A percentile compares a stretch with the other conserved stretches of the same genome.
phyloP scores from a whole-genome alignment of 1,140 invertebrate species.

The Polypedilum vanderplanki region DNA sequence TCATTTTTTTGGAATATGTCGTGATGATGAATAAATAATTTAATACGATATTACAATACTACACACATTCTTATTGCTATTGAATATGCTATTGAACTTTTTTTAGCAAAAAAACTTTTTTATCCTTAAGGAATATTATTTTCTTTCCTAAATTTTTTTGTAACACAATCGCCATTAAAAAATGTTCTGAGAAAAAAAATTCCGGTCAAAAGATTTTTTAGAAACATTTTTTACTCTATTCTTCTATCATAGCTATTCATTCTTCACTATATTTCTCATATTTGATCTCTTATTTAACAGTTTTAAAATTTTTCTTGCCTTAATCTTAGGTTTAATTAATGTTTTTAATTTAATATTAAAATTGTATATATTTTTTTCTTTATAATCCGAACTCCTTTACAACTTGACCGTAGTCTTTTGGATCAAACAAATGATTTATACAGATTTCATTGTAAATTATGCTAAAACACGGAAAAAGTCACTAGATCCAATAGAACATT shows the following conservation, averaged over 20 bases:
- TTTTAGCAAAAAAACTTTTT: background rate
- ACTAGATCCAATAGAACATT: too few relatives aligned
- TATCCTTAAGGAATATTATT: background rate
- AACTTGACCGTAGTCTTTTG: too few relatives aligned
- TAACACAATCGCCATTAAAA: conserved; percentile 9
- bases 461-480: too few relatives aligned
- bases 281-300: conserved; percentile 12
- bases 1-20: background rate
- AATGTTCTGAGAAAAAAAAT: conserved; percentile 13
- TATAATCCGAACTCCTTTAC: too few relatives aligned
- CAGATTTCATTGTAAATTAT: too few relatives aligned
- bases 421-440: too few relatives aligned
- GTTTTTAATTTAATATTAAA: background rate
- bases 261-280: conserved; percentile 3
- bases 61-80: background rate
- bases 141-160: background rate
- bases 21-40: background rate
- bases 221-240: conserved; percentile 4
- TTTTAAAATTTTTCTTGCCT: background rate
- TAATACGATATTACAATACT: background rate
- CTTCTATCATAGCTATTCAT: background rate
- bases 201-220: conserved; percentile 18
- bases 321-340: background rate
- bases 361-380: background rate
- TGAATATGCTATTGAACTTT: background rate